Evolutionary conservation across 2,113 vertebrate species (phyloP).

Genomic region (Periophthalmus modestus): DNA sequence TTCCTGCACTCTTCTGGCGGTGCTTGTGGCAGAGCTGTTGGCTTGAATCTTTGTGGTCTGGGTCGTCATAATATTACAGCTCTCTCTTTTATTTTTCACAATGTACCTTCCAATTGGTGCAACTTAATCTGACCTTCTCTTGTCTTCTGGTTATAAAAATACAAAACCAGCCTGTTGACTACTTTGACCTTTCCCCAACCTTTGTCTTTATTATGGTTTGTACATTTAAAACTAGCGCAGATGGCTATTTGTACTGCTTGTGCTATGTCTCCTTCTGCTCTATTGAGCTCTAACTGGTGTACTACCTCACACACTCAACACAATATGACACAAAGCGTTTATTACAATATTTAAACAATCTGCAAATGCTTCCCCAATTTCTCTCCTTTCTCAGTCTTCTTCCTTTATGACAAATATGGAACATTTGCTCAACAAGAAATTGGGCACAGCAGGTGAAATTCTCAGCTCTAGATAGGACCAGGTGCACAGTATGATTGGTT

Average conservation of each 20-base stretch:
- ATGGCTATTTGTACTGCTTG: conserved; percentile 33
- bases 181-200: conserved; percentile 37
- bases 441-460: conserved; percentile 47
- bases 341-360: conserved; percentile 44
- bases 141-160: conserved; percentile 12
- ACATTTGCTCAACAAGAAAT: conserved; percentile 43
- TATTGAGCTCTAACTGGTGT: conserved; percentile 20
- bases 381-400: conserved; percentile 27
- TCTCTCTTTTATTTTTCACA: conserved; percentile 28
- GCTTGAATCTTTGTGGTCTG: conserved; percentile 2
- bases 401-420: conserved; percentile 32
- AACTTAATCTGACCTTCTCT: conserved; percentile 11
- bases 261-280: conserved; percentile 22
- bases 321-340: conserved; percentile 46
- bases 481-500: conserved; percentile 71
- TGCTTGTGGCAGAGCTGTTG: conserved; percentile 10
- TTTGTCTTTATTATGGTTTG: conserved; percentile 36
- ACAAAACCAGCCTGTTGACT: conserved; percentile 21
- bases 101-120: conserved; percentile 19
- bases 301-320: conserved; percentile 13
- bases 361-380: conserved; percentile 31
- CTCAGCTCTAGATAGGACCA: conserved; percentile 45
- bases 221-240: conserved; percentile 26
- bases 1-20: not conserved
- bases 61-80: conserved; percentile 18